phyloP scores from a whole-genome alignment of 2,113 vertebrate species.

The Oxygymnocypris stewartii region DNA sequence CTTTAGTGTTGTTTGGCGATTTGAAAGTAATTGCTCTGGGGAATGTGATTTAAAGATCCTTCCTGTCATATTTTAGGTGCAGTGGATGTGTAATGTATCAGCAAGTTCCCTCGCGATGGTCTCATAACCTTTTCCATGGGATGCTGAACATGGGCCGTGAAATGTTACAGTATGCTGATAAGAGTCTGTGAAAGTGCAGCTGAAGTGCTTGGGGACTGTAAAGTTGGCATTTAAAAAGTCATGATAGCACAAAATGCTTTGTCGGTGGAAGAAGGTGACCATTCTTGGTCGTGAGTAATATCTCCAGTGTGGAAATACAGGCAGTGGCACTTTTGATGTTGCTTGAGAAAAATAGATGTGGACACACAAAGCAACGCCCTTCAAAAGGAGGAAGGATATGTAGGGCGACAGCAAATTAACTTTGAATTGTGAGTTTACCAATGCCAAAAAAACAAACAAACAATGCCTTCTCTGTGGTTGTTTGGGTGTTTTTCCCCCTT shows the following conservation, averaged over 20 bases:
- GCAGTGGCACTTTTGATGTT: constrained; percentile 15
- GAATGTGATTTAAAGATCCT: not conserved
- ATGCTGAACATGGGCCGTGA: constrained; percentile 18
- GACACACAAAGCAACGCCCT: constrained; percentile 45
- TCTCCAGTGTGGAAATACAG: not conserved
- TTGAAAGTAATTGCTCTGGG: not conserved
- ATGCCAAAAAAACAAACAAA: constrained; percentile 35
- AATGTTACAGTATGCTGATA: constrained; percentile 32
- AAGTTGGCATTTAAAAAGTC: constrained; percentile 40
- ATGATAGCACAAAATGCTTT: not conserved
- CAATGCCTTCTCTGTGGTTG: constrained; percentile 57
- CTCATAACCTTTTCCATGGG: not conserved
- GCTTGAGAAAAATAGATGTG: constrained; percentile 59
- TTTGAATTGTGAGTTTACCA: constrained; percentile 29
- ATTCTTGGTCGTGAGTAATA: not conserved
- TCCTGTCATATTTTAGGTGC: not conserved
- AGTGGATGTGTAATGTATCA: not conserved
- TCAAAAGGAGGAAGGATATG: constrained; percentile 62
- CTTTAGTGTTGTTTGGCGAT: not conserved
- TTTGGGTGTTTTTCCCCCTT: constrained; percentile 20
- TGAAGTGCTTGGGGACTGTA: constrained; percentile 1
- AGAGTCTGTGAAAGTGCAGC: constrained; percentile 12
- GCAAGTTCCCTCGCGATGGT: not conserved
- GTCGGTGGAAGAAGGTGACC: not conserved
- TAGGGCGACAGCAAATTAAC: constrained; percentile 49